These are phyloP conservation scores for Nymphicus hollandicus DNA, from an alignment of 2,113 vertebrate genomes.

Conservation along the genomic window DNA sequence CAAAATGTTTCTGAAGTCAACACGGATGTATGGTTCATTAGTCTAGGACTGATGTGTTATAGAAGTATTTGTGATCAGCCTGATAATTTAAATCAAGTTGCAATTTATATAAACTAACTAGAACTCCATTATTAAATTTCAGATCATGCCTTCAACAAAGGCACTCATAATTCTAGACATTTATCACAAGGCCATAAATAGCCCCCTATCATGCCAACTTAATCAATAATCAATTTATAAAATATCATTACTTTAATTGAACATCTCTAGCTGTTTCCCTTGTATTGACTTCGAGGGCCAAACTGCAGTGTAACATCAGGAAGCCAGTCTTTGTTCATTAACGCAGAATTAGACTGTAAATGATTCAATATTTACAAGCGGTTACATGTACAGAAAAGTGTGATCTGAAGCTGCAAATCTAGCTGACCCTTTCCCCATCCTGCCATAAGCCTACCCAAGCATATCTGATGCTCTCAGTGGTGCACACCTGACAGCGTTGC, in stretches of 20 bases:
- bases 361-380: background rate
- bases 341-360: constrained; percentile 1
- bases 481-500: background rate
- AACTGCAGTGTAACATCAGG: background rate
- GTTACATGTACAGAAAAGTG: background rate
- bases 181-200: constrained; percentile 1
- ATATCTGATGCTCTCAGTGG: background rate
- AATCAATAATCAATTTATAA: constrained; percentile 62
- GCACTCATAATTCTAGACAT: background rate
- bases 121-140: constrained; percentile 57
- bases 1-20: constrained; percentile 71
- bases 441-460: background rate
- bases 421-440: background rate
- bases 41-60: constrained; percentile 61
- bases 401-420: background rate
- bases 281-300: background rate
- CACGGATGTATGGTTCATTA: constrained; percentile 74
- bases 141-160: constrained; percentile 5
- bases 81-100: constrained; percentile 70
- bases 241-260: constrained; percentile 30
- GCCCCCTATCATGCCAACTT: background rate
- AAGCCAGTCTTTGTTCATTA: constrained; percentile 1
- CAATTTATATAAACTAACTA: constrained; percentile 41
- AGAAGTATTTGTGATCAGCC: constrained; percentile 65
- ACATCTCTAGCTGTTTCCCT: constrained; percentile 3